These are phyloP conservation scores for Temnothorax curvispinosus DNA, from an alignment of 1,140 invertebrate genomes.

Conservation along the genomic window DNA sequence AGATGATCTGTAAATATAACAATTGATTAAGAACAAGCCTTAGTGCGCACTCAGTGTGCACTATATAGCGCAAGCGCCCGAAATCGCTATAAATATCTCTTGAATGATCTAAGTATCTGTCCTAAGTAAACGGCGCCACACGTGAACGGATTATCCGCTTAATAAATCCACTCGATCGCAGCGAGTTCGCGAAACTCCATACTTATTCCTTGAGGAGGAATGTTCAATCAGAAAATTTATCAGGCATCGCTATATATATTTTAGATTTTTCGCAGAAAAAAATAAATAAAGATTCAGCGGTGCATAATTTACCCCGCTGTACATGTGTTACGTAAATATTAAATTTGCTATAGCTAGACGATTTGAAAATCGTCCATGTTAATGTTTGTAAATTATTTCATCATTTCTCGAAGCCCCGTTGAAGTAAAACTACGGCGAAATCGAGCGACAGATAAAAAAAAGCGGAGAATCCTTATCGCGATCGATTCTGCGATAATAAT, in stretches of 20 bases:
- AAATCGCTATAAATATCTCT: background rate
- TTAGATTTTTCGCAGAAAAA: no score
- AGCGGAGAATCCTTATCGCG: background rate
- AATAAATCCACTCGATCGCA: constrained; percentile 21
- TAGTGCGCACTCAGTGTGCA: no score
- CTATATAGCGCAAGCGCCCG: no score
- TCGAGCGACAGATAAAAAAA: background rate
- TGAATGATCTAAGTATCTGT: background rate
- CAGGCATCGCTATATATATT: no score
- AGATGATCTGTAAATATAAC: no score
- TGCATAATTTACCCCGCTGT: no score
- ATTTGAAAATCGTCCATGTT: background rate
- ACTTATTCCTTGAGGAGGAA: background rate
- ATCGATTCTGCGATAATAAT: background rate
- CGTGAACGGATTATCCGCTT: background rate
- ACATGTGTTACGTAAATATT: background rate
- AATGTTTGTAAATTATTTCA: background rate
- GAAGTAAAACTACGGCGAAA: background rate
- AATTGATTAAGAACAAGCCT: no score
- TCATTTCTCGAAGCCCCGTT: background rate
- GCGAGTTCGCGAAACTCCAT: background rate
- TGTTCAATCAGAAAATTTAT: background rate
- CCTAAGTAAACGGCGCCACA: constrained; percentile 28
- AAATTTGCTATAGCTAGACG: background rate
- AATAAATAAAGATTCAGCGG: no score